A percentile compares a stretch with the other conserved stretches of the same genome.
Evolutionary conservation across 2,888 invertebrate species (phyloP).

Genomic region (Ischnura elegans): DNA sequence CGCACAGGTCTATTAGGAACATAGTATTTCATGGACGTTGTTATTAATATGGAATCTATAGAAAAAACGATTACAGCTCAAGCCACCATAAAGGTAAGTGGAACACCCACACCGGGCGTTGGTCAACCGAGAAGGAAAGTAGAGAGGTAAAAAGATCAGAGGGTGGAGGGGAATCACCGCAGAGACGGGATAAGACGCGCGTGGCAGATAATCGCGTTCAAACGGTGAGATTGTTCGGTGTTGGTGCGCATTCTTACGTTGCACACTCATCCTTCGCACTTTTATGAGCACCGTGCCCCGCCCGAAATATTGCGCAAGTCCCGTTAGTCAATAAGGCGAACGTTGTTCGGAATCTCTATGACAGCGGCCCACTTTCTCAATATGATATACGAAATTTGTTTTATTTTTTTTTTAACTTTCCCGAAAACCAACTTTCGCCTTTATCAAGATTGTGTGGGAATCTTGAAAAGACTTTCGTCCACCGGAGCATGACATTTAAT

Average conservation of each 20-base stretch:
- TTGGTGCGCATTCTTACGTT: not conserved
- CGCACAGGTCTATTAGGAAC: no score
- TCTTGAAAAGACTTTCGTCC: not conserved
- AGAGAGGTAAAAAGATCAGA: not conserved
- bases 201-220: not conserved
- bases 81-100: conserved; percentile 25
- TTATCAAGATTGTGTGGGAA: not conserved
- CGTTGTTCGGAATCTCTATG: not conserved
- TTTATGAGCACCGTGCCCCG: not conserved
- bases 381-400: not conserved
- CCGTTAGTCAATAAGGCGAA: not conserved
- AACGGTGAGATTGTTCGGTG: not conserved
- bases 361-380: not conserved
- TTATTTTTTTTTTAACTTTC: not conserved
- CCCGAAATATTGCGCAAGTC: not conserved
- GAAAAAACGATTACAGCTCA: no score
- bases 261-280: not conserved
- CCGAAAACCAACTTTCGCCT: not conserved
- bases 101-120: not conserved
- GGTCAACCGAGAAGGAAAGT: conserved; percentile 12
- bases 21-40: no score
- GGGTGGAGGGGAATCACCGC: not conserved
- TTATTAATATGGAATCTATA: no score
- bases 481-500: no score
- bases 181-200: not conserved